These are phyloP conservation scores for Phrynocephalus vlangalii DNA, from an alignment of 2,797 vertebrate genomes.

Conservation along the genomic window DNA sequence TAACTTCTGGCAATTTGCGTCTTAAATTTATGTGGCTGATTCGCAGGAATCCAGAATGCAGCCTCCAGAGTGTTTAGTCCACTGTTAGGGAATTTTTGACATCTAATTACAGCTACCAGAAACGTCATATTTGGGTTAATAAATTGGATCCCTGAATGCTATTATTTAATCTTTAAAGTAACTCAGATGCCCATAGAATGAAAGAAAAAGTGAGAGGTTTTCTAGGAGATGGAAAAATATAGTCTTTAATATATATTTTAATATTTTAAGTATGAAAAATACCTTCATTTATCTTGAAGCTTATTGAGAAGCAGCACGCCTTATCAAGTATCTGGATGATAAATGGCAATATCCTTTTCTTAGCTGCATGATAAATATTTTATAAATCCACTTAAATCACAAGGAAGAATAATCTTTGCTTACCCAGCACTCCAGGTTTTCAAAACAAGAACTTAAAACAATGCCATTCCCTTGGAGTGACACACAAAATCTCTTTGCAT, in stretches of 20 bases:
- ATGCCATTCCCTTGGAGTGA: not conserved
- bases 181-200: not conserved
- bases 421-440: conserved; percentile 43
- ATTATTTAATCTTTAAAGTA: conserved; percentile 2
- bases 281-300: conserved; percentile 64
- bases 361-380: conserved; percentile 51
- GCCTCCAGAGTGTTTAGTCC: not conserved
- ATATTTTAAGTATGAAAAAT: conserved; percentile 54
- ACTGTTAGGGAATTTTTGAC: not conserved
- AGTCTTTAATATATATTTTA: conserved; percentile 73
- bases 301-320: conserved; percentile 58
- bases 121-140: not conserved
- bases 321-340: conserved; percentile 63
- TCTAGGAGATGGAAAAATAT: conserved; percentile 58
- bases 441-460: conserved; percentile 43
- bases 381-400: conserved; percentile 59
- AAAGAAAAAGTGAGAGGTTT: conserved; percentile 23
- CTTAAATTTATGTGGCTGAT: not conserved
- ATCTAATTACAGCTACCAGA: not conserved
- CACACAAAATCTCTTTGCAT: not conserved
- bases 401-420: conserved; percentile 33
- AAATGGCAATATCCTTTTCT: conserved; percentile 62
- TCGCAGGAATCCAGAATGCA: not conserved
- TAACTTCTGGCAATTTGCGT: no score
- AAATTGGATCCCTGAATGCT: not conserved